phyloP scores from a whole-genome alignment of 2,888 invertebrate genomes.

The Hirtodrosophila histrioides region DNA sequence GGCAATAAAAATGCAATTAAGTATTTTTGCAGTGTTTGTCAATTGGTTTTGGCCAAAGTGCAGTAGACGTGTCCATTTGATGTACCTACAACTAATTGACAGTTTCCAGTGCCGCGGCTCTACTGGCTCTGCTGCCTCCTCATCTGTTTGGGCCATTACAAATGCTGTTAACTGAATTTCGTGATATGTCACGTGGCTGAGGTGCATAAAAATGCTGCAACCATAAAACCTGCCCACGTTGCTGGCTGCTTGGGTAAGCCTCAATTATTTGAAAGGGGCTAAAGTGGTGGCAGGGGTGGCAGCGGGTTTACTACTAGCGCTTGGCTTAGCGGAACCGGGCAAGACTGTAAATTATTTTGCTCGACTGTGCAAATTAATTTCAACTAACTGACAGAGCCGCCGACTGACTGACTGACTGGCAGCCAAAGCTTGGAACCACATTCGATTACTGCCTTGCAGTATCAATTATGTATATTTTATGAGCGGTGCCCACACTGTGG shows the following conservation, averaged over 20 bases:
- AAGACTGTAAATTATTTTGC: slow-evolving; percentile 70
- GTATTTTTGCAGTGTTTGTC: slow-evolving; percentile 14
- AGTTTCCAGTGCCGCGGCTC: slow-evolving; percentile 54
- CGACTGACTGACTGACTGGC: slow-evolving; percentile 20
- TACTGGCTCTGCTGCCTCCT: slow-evolving; percentile 2
- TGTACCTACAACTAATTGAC: slow-evolving; percentile 68
- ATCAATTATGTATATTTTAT: slow-evolving; percentile 67
- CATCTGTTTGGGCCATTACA: slow-evolving; percentile 30
- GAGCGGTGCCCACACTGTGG: slow-evolving; percentile 43
- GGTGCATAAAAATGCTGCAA: slow-evolving; percentile 46
- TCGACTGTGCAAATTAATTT: slow-evolving; percentile 75
- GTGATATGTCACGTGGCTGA: slow-evolving; percentile 75
- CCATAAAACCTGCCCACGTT: slow-evolving; percentile 65
- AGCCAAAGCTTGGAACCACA: slow-evolving; percentile 22
- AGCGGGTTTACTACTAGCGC: slow-evolving; percentile 10
- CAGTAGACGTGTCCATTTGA: slow-evolving; percentile 45
- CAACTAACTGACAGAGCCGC: slow-evolving; percentile 60
- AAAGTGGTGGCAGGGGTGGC: not conserved
- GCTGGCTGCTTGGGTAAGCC: slow-evolving; percentile 20
- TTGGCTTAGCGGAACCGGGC: slow-evolving; percentile 38
- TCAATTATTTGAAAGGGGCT: slow-evolving; percentile 7
- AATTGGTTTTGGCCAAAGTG: slow-evolving; percentile 9
- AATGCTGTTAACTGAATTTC: slow-evolving; percentile 67
- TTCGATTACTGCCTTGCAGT: slow-evolving; percentile 53
- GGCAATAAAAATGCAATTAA: slow-evolving; percentile 11